A percentile compares a stretch with the other conserved stretches of the same genome.
These are phyloP conservation scores for Phacellophora camtschatica DNA, from an alignment of 30 jellyfish, hydroid and myxozoan species.

Conservation along the genomic window DNA sequence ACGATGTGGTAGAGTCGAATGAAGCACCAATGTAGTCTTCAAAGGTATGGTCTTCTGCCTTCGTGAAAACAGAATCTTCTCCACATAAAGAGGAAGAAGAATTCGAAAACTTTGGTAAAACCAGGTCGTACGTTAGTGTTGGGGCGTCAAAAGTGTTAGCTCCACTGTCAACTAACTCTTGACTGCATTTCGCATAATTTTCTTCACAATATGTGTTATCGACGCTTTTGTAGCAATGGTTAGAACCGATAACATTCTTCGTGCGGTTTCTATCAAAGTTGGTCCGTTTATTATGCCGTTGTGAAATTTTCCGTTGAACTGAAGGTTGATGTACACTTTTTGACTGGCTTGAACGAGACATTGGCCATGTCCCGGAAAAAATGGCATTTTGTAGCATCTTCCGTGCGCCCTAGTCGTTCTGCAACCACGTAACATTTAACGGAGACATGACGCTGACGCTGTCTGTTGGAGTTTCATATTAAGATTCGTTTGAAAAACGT, in stretches of 20 bases:
- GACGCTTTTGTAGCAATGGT: background rate
- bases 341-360: background rate
- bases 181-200: background rate
- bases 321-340: background rate
- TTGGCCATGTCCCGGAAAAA: slow-evolving; percentile 54
- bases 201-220: background rate
- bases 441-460: too few species aligned
- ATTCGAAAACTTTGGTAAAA: background rate
- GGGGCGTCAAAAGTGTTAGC: slow-evolving; percentile 14
- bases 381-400: slow-evolving; percentile 37
- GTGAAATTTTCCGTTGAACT: background rate
- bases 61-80: background rate
- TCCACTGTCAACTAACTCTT: background rate
- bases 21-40: slow-evolving; percentile 56
- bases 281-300: background rate
- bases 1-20: slow-evolving; percentile 42
- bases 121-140: slow-evolving; percentile 11
- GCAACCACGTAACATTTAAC: too few species aligned
- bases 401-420: too few species aligned
- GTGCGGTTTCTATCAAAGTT: background rate
- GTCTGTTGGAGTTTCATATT: too few species aligned
- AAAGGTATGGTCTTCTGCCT: background rate
- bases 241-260: background rate
- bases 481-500: too few species aligned
- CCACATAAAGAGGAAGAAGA: background rate